Evolutionary conservation across 1,140 invertebrate genomes (phyloP).

Genomic region (Hylaeus volcanicus): DNA sequence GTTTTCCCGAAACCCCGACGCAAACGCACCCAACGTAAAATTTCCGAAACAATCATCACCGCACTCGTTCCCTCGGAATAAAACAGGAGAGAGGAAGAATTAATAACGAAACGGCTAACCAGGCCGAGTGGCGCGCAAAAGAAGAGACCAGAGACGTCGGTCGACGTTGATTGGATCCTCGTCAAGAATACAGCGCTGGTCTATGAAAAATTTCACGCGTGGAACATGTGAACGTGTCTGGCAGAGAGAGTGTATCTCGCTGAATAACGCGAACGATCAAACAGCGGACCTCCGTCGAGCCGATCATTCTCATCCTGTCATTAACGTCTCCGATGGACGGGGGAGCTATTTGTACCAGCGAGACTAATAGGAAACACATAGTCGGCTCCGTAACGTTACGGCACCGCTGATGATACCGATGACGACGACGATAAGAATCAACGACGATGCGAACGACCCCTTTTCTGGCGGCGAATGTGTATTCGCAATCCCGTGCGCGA

Average conservation of each 20-base stretch:
- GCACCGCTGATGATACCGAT: constrained; percentile 19
- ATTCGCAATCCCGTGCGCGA: constrained; percentile 32
- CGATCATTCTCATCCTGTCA: constrained; percentile 15
- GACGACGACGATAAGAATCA: constrained; percentile 43
- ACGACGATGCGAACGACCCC: constrained; percentile 48
- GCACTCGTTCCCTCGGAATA: too few relatives aligned
- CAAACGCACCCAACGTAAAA: too few relatives aligned
- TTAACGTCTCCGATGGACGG: background rate
- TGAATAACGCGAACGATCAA: constrained; percentile 3
- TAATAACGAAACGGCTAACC: too few relatives aligned
- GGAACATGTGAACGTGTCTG: too few relatives aligned
- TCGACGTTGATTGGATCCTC: too few relatives aligned
- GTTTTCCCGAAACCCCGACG: too few relatives aligned
- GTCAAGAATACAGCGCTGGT: constrained; percentile 26
- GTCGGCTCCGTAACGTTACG: constrained; percentile 6
- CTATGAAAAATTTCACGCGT: too few relatives aligned
- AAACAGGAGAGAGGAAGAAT: too few relatives aligned
- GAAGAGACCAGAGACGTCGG: too few relatives aligned
- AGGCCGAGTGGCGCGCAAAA: too few relatives aligned
- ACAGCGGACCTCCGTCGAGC: background rate
- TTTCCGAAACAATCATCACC: too few relatives aligned
- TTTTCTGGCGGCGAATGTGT: constrained; percentile 34
- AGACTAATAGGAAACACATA: constrained; percentile 33
- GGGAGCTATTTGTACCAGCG: background rate
- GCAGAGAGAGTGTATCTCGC: too few relatives aligned